phyloP scores from a whole-genome alignment of 1,140 invertebrate genomes.

The Drosophila nasuta region DNA sequence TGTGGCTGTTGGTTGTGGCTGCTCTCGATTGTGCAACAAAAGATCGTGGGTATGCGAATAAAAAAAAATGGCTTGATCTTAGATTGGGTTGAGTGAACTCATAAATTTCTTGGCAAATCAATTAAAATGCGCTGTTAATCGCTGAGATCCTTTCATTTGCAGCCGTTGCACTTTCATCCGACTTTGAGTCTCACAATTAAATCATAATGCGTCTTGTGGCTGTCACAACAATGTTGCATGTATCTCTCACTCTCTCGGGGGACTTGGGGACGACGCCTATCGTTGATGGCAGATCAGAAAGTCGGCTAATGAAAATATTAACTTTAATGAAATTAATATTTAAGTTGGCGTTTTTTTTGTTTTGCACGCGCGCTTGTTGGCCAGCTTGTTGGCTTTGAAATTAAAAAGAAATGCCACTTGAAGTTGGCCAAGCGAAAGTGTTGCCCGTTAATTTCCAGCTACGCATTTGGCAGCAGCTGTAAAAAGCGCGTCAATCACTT shows the following conservation, averaged over 20 bases:
- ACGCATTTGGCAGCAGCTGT: constrained; percentile 63
- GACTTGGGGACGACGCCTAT: constrained; percentile 44
- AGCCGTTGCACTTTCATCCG: constrained; percentile 55
- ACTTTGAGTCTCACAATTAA: constrained; percentile 64
- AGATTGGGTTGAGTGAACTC: constrained; percentile 61
- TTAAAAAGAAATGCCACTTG: constrained; percentile 60
- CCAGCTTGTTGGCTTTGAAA: constrained; percentile 26
- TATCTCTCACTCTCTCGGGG: constrained; percentile 22
- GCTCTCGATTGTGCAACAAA: constrained; percentile 58
- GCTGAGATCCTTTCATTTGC: constrained; percentile 62
- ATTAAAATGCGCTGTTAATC: constrained; percentile 34
- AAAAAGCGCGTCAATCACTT: constrained; percentile 68
- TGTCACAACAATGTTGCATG: constrained; percentile 60
- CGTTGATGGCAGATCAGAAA: constrained; percentile 58
- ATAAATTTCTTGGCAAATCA: constrained; percentile 37
- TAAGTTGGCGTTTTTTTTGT: constrained; percentile 34
- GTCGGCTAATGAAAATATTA: constrained; percentile 81
- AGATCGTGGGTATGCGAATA: background rate
- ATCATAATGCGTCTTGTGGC: constrained; percentile 59
- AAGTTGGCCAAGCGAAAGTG: constrained; percentile 65
- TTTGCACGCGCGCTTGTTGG: constrained; percentile 15
- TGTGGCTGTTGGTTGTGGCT: background rate
- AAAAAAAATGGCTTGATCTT: background rate
- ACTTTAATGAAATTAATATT: constrained; percentile 80
- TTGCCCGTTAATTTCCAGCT: constrained; percentile 68